Conservation (phyloP, 1,140 invertebrate species). For the Camponotus vicinus region DNA sequence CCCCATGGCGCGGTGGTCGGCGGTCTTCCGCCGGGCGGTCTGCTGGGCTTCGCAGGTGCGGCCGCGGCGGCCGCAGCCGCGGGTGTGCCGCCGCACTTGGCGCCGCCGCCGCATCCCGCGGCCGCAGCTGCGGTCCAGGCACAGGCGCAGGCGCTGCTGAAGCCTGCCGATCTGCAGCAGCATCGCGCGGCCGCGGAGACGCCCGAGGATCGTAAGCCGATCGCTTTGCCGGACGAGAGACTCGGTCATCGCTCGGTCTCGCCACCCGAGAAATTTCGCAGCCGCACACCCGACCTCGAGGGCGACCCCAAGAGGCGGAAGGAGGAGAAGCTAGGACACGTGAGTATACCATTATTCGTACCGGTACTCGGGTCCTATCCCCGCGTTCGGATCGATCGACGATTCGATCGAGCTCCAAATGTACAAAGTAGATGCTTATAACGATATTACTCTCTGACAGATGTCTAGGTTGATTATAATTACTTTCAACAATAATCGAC, state of each 20-base stretch:
- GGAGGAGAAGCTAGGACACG: slow-evolving; percentile 85
- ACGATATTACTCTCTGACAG: too few species aligned
- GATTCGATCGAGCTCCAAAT: not conserved
- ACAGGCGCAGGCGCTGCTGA: slow-evolving; percentile 81
- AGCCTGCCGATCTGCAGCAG: slow-evolving; percentile 81
- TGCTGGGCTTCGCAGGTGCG: slow-evolving; percentile 83
- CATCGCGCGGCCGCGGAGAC: slow-evolving; percentile 80
- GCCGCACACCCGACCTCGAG: slow-evolving; percentile 85
- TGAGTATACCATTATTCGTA: slow-evolving; percentile 74
- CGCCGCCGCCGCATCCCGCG: slow-evolving; percentile 79
- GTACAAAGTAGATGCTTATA: too few species aligned
- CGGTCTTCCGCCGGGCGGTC: slow-evolving; percentile 83
- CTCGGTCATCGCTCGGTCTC: slow-evolving; percentile 87
- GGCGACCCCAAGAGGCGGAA: slow-evolving; percentile 85
- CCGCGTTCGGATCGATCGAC: slow-evolving; percentile 49
- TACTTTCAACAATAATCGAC: too few species aligned
- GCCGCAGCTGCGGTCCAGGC: slow-evolving; percentile 80
- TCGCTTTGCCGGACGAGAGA: slow-evolving; percentile 80
- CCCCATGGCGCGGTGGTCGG: slow-evolving; percentile 91
- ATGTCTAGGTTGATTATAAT: too few species aligned
- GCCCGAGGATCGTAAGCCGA: slow-evolving; percentile 83
- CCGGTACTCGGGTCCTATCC: not conserved
- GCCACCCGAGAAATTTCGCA: slow-evolving; percentile 87
- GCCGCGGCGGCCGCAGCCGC: slow-evolving; percentile 81
- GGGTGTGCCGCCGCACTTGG: slow-evolving; percentile 82